Conservation (phyloP, 2,888 invertebrate species). For the Caenorhabditis wallacei region DNA sequence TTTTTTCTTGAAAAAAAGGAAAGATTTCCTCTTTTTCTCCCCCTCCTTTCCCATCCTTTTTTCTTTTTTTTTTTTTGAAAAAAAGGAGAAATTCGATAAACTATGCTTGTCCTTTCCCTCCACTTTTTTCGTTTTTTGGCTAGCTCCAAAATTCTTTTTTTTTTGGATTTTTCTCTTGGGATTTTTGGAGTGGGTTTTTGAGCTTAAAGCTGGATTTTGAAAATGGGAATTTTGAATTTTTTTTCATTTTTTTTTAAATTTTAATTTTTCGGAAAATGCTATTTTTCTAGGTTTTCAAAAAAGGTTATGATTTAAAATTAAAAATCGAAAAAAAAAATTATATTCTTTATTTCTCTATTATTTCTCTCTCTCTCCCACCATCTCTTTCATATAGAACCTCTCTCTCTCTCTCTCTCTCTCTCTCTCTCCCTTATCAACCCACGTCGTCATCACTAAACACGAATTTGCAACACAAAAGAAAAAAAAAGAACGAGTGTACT, state of each 20-base stretch:
- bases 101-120: conserved; percentile 21
- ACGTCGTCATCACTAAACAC: too few relatives aligned
- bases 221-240: not conserved
- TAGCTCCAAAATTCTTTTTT: not conserved
- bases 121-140: not conserved
- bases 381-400: not conserved
- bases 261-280: conserved; percentile 6
- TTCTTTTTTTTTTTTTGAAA: not conserved
- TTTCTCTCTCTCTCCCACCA: too few relatives aligned
- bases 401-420: not conserved
- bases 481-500: conserved; percentile 32
- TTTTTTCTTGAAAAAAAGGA: not conserved
- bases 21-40: not conserved
- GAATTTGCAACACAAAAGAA: not conserved
- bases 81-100: conserved; percentile 52
- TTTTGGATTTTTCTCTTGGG: conserved; percentile 13
- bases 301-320: too few relatives aligned
- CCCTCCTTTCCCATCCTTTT: not conserved
- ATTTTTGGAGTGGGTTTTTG: conserved; percentile 2
- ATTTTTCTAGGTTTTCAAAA: too few relatives aligned
- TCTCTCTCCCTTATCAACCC: not conserved
- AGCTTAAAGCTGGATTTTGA: not conserved
- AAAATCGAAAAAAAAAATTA: too few relatives aligned
- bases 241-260: not conserved
- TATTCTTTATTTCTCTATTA: too few relatives aligned